These are phyloP conservation scores for Gerris lacustris DNA, from an alignment of 2,888 invertebrate species.

Conservation along the genomic window DNA sequence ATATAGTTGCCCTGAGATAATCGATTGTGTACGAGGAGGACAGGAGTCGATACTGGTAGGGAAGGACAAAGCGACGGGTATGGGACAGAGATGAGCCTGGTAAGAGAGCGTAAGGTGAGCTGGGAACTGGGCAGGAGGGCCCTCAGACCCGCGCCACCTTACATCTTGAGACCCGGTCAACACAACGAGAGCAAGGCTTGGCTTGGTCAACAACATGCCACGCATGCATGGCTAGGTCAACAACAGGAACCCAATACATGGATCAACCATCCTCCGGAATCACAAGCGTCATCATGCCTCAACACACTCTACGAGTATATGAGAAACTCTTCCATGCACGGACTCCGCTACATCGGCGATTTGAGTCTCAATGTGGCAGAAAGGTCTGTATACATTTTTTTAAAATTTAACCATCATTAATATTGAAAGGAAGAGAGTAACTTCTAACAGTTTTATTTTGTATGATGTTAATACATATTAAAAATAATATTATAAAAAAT, in stretches of 20 bases:
- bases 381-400: slow-evolving; percentile 40
- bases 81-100: not conserved
- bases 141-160: not conserved
- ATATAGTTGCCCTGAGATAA: no score
- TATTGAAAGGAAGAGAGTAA: not conserved
- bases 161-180: not conserved
- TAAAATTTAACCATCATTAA: slow-evolving; percentile 24
- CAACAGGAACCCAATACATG: not conserved
- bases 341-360: slow-evolving; percentile 60
- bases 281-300: not conserved
- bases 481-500: no score
- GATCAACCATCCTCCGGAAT: not conserved
- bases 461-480: no score
- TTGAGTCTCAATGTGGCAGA: slow-evolving; percentile 49
- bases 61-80: not conserved
- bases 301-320: slow-evolving; percentile 9
- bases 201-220: not conserved
- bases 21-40: no score
- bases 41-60: no score
- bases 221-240: not conserved
- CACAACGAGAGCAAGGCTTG: not conserved
- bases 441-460: no score
- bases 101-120: not conserved
- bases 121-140: not conserved
- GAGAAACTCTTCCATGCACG: slow-evolving; percentile 54